phyloP scores from a whole-genome alignment of 1,140 invertebrate genomes.

The Drosophila tristis region DNA sequence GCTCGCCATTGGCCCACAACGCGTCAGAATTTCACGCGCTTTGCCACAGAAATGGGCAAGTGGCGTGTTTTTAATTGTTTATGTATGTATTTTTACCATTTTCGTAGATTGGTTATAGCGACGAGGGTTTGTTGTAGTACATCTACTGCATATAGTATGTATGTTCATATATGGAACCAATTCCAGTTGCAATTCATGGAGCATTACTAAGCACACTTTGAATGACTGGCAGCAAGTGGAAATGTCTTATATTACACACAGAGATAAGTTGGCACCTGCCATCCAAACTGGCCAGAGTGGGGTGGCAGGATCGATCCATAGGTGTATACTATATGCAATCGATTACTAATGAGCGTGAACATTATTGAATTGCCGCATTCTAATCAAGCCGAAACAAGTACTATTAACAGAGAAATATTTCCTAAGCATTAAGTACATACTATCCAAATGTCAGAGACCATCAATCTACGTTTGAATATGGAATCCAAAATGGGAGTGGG shows the following conservation, averaged over 20 bases:
- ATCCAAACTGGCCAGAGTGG: background rate
- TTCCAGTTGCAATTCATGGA: slow-evolving; percentile 26
- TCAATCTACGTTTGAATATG: slow-evolving; percentile 18
- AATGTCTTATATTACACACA: slow-evolving; percentile 49
- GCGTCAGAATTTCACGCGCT: slow-evolving; percentile 65
- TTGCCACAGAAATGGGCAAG: slow-evolving; percentile 59
- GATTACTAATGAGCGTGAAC: slow-evolving; percentile 44
- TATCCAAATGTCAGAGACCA: slow-evolving; percentile 20
- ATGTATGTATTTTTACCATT: slow-evolving; percentile 24
- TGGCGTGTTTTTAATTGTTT: slow-evolving; percentile 71
- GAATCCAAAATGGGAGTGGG: background rate
- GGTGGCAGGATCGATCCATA: slow-evolving; percentile 1
- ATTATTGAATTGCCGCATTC: slow-evolving; percentile 51
- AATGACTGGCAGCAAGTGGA: slow-evolving; percentile 32
- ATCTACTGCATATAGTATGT: no score
- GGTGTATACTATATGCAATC: slow-evolving; percentile 13
- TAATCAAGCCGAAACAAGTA: slow-evolving; percentile 7
- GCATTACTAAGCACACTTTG: slow-evolving; percentile 19
- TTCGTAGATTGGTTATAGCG: background rate
- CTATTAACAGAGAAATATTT: no score
- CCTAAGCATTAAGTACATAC: background rate
- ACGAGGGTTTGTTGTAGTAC: background rate
- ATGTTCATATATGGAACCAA: background rate
- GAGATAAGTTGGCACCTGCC: slow-evolving; percentile 49
- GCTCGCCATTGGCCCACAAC: slow-evolving; percentile 27